phyloP scores from a whole-genome alignment of 2,797 vertebrate genomes.

The Spatula versicolor region DNA sequence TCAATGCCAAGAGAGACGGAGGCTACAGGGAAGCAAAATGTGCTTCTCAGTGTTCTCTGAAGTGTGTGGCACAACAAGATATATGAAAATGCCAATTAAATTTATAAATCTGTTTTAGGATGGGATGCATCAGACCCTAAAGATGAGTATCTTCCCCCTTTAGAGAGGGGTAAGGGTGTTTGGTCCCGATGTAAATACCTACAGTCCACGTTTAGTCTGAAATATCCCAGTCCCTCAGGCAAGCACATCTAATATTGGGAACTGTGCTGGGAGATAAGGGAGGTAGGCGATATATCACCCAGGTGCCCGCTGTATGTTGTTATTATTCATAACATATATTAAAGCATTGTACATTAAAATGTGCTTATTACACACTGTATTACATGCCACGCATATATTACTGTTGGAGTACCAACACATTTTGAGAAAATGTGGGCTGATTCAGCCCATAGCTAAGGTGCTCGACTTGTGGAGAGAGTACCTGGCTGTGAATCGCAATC shows the following conservation, averaged over 20 bases:
- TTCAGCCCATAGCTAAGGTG: not conserved
- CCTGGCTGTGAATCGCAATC: rapidly evolving
- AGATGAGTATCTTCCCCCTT: not conserved
- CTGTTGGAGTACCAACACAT: not conserved
- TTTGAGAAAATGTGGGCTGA: not conserved
- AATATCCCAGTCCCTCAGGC: not conserved
- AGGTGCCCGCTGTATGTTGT: not conserved
- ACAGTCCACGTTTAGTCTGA: not conserved
- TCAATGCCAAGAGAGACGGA: not conserved
- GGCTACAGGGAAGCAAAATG: not conserved
- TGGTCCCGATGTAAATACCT: not conserved
- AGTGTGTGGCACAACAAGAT: not conserved
- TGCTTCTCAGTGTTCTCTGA: not conserved
- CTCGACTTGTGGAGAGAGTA: not conserved
- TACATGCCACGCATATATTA: not conserved
- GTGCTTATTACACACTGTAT: not conserved
- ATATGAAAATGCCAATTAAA: rapidly evolving
- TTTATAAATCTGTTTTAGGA: not conserved
- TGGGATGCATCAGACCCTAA: not conserved
- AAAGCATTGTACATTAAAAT: not conserved
- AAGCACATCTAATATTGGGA: not conserved
- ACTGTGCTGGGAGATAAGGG: not conserved
- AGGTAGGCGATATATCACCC: not conserved
- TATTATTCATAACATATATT: not conserved
- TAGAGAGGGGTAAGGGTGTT: not conserved